A percentile compares a stretch with the other conserved stretches of the same genome.
Conservation (phyloP, 2,888 invertebrate genomes). For the Dastarcus helophoroides region DNA sequence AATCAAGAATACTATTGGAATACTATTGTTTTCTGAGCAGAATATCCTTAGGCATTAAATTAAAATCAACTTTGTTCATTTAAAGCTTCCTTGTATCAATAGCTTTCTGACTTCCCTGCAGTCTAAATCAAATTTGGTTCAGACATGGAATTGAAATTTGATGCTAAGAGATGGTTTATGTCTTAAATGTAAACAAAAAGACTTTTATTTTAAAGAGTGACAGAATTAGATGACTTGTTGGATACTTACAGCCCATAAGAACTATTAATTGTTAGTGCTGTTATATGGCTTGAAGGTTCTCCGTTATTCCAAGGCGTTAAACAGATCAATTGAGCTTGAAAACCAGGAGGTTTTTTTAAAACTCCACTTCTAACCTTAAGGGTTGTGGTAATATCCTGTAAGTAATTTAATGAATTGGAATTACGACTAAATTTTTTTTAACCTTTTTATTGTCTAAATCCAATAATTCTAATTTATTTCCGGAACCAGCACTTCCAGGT, state of each 20-base stretch:
- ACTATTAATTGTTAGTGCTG: constrained; percentile 87
- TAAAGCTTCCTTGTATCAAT: no score
- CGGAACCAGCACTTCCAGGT: constrained; percentile 33
- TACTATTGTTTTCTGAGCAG: no score
- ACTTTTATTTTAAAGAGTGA: background rate
- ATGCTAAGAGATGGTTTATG: no score
- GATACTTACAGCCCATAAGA: constrained; percentile 92
- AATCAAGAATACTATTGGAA: no score
- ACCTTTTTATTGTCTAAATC: constrained; percentile 44
- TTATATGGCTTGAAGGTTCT: constrained; percentile 73
- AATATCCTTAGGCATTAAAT: no score
- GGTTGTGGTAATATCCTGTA: constrained; percentile 6
- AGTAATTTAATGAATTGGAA: background rate
- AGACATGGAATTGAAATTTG: no score
- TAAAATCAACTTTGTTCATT: no score
- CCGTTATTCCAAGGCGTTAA: constrained; percentile 73
- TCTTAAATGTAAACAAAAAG: no score
- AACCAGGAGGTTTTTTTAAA: constrained; percentile 86
- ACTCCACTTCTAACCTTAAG: constrained; percentile 62
- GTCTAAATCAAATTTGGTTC: no score
- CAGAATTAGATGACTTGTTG: background rate
- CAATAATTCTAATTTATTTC: constrained; percentile 30
- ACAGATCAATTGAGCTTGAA: constrained; percentile 92
- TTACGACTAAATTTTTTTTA: background rate
- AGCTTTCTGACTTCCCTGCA: no score